Evolutionary conservation across 2,113 vertebrate genomes (phyloP).

Genomic region (Malurus melanocephalus): DNA sequence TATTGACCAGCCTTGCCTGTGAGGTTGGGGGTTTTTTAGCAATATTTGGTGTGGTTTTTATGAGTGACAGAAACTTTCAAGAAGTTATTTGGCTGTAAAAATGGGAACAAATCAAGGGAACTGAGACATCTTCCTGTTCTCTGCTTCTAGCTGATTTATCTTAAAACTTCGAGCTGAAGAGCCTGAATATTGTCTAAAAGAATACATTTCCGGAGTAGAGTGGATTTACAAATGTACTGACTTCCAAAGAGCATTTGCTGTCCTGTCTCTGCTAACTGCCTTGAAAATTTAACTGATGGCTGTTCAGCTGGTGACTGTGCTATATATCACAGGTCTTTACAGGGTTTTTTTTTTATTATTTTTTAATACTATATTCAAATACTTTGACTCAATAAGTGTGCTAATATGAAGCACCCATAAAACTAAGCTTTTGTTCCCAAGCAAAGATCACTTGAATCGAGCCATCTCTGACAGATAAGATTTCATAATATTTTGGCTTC

Average conservation of each 20-base stretch:
- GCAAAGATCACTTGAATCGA: not conserved
- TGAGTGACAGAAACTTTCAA: not conserved
- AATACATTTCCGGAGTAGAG: not conserved
- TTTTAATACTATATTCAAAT: not conserved
- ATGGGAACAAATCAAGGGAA: not conserved
- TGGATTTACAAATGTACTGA: not conserved
- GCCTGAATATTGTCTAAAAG: not conserved
- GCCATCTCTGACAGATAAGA: not conserved
- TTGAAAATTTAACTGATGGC: not conserved
- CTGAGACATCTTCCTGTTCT: not conserved
- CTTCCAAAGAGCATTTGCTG: not conserved
- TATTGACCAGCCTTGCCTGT: not conserved
- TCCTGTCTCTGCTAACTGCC: not conserved
- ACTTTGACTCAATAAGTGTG: not conserved
- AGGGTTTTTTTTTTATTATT: not conserved
- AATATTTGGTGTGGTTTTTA: not conserved
- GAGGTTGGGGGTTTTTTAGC: not conserved
- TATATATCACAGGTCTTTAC: not conserved
- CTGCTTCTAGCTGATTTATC: not conserved
- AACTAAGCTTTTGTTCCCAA: not conserved
- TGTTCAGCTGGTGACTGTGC: not conserved
- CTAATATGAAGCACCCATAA: not conserved
- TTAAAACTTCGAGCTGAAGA: not conserved
- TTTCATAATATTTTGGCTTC: not conserved
- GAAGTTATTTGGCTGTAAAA: not conserved